phyloP scores from a whole-genome alignment of 2,888 invertebrate genomes.

The Hyposoter dolosus region DNA sequence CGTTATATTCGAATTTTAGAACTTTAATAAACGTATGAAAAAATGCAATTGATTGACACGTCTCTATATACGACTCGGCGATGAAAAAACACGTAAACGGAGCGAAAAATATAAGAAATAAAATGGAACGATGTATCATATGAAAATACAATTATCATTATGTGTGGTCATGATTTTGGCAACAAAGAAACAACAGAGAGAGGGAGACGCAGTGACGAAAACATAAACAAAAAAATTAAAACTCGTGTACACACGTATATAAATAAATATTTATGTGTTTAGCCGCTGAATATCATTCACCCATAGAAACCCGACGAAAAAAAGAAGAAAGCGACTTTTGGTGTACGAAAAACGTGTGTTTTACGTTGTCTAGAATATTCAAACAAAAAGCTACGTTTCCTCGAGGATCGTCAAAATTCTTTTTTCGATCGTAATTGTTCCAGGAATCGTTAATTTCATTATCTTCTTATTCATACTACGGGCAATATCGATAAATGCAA shows the following conservation, averaged over 20 bases:
- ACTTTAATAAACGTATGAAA: slow-evolving; percentile 47
- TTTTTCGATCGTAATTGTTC: slow-evolving; percentile 58
- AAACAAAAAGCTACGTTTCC: slow-evolving; percentile 24
- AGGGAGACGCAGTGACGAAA: slow-evolving; percentile 44
- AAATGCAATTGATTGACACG: slow-evolving; percentile 43
- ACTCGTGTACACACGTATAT: slow-evolving; percentile 58
- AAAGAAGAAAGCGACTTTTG: slow-evolving; percentile 23
- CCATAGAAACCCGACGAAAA: slow-evolving; percentile 51
- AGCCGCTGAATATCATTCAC: slow-evolving; percentile 65
- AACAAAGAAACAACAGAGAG: slow-evolving; percentile 33
- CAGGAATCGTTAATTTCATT: slow-evolving; percentile 40
- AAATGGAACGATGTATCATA: slow-evolving; percentile 56
- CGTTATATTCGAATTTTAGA: slow-evolving; percentile 65
- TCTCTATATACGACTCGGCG: slow-evolving; percentile 56
- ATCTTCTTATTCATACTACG: slow-evolving; percentile 63
- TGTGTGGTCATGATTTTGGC: slow-evolving; percentile 62
- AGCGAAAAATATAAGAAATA: slow-evolving; percentile 6
- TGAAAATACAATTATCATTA: slow-evolving; percentile 52
- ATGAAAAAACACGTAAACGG: slow-evolving; percentile 31
- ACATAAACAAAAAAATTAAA: slow-evolving; percentile 37
- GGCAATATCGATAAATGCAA: slow-evolving; percentile 71
- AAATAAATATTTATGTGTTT: slow-evolving; percentile 66
- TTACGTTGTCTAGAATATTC: slow-evolving; percentile 36
- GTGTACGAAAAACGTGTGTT: slow-evolving; percentile 42
- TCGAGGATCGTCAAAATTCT: slow-evolving; percentile 63